Base-by-base conservation (phyloP, 2,888 invertebrate species). In the Troides oblongomaculatus region DNA sequence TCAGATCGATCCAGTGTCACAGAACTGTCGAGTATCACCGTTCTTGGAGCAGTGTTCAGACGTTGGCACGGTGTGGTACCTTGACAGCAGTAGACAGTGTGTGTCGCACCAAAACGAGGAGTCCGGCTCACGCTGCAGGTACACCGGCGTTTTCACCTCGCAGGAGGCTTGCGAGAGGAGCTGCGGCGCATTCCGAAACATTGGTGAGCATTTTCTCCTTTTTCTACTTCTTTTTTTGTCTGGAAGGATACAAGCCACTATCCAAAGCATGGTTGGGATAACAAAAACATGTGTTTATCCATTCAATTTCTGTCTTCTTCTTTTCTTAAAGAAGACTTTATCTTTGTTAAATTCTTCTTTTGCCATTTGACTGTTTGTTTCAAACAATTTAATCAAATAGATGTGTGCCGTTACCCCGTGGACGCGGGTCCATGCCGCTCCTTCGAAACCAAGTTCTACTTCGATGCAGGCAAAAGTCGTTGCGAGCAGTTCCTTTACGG, bases 401-500 rank as follows among this genome's bases (percentile, higher is more conserved):
- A 97, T 81, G 95, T 96, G 36, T 98, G 98, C 87, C 94, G 94
- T 76, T 93, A 95, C 81, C 92, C 93, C 1, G 82, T 92, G 72
- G 95, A 96, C 74, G 84, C 94, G 25, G 98, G 98, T 18, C 95
- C 95, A 0, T 98, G 98, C 82, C 87, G 92, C 60, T 94, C 93
- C 0, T 84, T 91, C 73, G 93, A 95, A 72, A 86, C 89, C 18
- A 96, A 96, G 83, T 96, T 94, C 86, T 97, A 94, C 89, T 98
- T 94, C 84, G 95, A 97, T 81, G 80, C 83, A 18, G 79, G 80
- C 10, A 84, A 87, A 1, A 93, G 94, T 17, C 86, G 89, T 56
- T 98, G 98, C 84, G 93, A 93, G 58, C 93, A 94, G 78, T 98
- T 97, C 87, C 84, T 86, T 7, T 98, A 96, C 81, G 96, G 97